Evolutionary conservation across 2,113 vertebrate species (phyloP).

Genomic region (Chlamydotis undulata): DNA sequence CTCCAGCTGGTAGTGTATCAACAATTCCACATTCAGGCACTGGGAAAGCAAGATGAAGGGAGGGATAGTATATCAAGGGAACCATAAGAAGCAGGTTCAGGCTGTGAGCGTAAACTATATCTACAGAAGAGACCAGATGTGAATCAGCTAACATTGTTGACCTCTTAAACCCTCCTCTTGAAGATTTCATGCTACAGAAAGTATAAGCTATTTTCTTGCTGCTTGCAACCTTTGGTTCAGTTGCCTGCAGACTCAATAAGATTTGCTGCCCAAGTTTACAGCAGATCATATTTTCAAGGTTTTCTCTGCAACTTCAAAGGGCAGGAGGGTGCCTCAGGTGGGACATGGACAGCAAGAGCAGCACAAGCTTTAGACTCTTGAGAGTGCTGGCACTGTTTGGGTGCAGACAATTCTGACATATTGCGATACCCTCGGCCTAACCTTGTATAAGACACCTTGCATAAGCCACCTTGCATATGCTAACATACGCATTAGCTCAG

Average conservation of each 20-base stretch:
- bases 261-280: background rate
- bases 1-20: background rate
- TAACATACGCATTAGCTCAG: background rate
- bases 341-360: background rate
- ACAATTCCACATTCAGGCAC: background rate
- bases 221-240: background rate
- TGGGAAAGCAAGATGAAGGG: background rate
- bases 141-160: accelerated
- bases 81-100: background rate
- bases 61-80: background rate
- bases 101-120: background rate
- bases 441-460: background rate
- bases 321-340: background rate
- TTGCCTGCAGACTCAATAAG: background rate
- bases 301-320: background rate
- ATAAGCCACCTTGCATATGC: background rate
- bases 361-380: background rate
- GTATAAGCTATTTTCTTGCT: background rate
- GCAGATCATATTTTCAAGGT: background rate
- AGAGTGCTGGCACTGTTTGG: background rate
- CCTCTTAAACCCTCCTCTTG: background rate
- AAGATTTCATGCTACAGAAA: background rate
- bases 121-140: background rate
- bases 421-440: background rate
- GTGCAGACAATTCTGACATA: background rate